Percentiles rank a stretch among this genome's conserved stretches.
Conservation (phyloP, 1,140 invertebrate species). For the Brachionus rubens region DNA sequence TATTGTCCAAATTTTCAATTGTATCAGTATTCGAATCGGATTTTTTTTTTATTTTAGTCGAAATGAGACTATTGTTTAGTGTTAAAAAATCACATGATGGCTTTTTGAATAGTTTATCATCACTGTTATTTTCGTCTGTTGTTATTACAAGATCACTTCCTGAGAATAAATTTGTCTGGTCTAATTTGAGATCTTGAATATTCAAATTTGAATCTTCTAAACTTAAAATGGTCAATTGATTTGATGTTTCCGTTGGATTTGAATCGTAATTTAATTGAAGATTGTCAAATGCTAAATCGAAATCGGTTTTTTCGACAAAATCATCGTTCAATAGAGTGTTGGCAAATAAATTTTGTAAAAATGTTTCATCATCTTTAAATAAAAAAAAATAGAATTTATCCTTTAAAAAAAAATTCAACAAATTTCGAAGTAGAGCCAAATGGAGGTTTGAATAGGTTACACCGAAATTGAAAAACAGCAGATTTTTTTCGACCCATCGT, state of each 20-base stretch:
- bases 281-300: constrained; percentile 23
- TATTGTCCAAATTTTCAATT: neutral
- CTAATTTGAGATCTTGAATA: neutral
- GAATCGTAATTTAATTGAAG: constrained; percentile 36
- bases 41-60: neutral
- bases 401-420: no score
- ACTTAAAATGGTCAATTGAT: neutral
- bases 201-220: neutral
- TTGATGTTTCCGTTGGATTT: neutral
- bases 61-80: neutral
- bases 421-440: no score
- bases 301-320: neutral
- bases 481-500: no score
- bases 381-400: neutral
- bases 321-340: constrained; percentile 15
- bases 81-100: constrained; percentile 13
- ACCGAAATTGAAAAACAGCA: no score
- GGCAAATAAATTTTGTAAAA: constrained; percentile 41
- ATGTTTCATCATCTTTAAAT: constrained; percentile 19
- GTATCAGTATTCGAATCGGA: neutral
- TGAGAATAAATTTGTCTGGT: neutral
- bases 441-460: no score
- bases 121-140: neutral
- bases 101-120: constrained; percentile 28
- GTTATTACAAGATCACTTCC: neutral